Evolutionary conservation across 2,113 vertebrate genomes (phyloP).

Genomic region (Paradoxurus hermaphroditus): DNA sequence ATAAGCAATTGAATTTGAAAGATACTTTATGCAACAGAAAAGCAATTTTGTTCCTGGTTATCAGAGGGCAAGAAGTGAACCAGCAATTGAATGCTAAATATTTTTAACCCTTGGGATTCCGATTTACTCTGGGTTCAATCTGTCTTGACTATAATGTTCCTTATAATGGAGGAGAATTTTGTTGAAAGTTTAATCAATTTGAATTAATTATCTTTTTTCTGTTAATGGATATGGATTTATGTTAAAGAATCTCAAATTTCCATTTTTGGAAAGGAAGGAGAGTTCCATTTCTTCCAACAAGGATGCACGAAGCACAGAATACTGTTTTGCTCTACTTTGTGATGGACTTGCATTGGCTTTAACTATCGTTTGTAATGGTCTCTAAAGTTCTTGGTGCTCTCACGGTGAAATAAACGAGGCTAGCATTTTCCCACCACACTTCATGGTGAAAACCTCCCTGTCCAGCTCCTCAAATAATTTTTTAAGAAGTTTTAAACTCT

Average conservation of each 20-base stretch:
- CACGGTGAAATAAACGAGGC: neutral
- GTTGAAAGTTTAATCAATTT: neutral
- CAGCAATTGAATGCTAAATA: constrained; percentile 79
- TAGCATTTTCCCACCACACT: neutral
- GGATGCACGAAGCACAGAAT: neutral
- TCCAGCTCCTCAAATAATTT: neutral
- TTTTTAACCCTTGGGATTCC: constrained; percentile 75
- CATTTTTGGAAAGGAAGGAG: neutral
- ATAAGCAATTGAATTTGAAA: constrained; percentile 89
- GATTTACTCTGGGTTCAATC: neutral
- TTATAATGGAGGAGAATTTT: neutral
- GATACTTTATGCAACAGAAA: constrained; percentile 87
- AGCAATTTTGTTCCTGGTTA: constrained; percentile 86
- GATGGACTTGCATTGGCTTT: neutral
- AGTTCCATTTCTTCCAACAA: neutral
- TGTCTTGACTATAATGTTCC: neutral
- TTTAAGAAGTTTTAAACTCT: neutral
- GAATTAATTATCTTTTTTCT: neutral
- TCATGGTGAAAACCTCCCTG: neutral
- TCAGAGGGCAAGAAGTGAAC: constrained; percentile 83
- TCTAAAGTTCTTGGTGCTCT: neutral
- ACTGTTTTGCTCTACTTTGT: neutral
- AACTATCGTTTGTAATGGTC: neutral
- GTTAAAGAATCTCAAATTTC: neutral
- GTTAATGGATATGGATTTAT: neutral